These are phyloP conservation scores for Dufourea novaeangliae DNA, from an alignment of 1,140 invertebrate species.

Conservation along the genomic window DNA sequence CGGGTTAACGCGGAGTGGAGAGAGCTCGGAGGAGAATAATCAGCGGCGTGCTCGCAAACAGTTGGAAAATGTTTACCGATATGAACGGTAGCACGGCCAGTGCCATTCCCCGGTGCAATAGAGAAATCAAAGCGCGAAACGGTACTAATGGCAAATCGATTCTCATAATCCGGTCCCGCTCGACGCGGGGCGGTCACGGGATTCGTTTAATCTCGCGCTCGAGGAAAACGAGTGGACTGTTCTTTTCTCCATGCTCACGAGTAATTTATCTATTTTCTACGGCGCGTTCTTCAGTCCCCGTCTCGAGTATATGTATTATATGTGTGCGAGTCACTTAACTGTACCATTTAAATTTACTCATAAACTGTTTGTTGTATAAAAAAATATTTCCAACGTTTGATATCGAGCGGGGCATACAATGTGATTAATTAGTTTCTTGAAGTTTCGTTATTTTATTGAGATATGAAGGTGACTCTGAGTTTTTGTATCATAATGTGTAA, in stretches of 20 bases:
- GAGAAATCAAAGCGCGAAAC: conserved; percentile 50
- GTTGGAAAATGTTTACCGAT: conserved; percentile 54
- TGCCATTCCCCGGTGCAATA: neutral
- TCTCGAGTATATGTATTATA: too few species aligned
- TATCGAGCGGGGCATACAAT: too few species aligned
- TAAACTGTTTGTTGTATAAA: too few species aligned
- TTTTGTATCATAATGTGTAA: too few species aligned
- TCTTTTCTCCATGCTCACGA: neutral
- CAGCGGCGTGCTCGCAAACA: conserved; percentile 48
- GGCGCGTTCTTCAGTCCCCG: too few species aligned
- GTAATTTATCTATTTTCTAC: conserved; percentile 22
- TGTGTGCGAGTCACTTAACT: too few species aligned
- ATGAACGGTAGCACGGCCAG: conserved; percentile 17
- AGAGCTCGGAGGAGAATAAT: conserved; percentile 46
- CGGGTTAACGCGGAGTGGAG: neutral
- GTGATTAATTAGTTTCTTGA: too few species aligned
- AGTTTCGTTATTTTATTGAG: too few species aligned
- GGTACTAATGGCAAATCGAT: conserved; percentile 55
- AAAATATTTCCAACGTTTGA: too few species aligned
- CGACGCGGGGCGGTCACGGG: neutral
- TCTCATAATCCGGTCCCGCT: conserved; percentile 33
- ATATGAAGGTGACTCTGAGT: too few species aligned
- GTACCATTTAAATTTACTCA: too few species aligned
- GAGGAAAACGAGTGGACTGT: conserved; percentile 15
- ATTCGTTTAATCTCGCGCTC: conserved; percentile 7